Evolutionary conservation across 1,140 invertebrate species (phyloP).

Genomic region (Listronotus oregonensis): DNA sequence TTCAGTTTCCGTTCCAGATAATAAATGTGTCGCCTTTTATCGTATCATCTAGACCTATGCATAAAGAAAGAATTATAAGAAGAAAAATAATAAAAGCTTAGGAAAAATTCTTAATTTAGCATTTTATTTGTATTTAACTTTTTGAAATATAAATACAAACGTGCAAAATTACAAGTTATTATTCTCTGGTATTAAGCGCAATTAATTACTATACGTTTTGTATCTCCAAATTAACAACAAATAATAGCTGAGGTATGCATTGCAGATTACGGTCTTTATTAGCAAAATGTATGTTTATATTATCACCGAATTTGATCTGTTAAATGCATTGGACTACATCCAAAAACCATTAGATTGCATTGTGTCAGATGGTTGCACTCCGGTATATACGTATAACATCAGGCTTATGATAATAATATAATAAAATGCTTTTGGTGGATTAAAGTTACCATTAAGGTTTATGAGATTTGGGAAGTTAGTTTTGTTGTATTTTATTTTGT

Average conservation of each 20-base stretch:
- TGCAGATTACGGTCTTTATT: conserved; percentile 15
- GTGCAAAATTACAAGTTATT: neutral
- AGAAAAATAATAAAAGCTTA: too few relatives aligned
- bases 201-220: neutral
- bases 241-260: conserved; percentile 16
- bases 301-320: conserved; percentile 32
- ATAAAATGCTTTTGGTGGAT: neutral
- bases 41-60: too few relatives aligned
- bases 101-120: too few relatives aligned
- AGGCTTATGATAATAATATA: conserved; percentile 21
- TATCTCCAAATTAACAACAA: conserved; percentile 9
- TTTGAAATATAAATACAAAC: too few relatives aligned
- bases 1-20: too few relatives aligned
- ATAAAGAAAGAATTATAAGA: too few relatives aligned
- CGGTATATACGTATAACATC: conserved; percentile 19
- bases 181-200: conserved; percentile 4
- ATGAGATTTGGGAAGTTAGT: too few relatives aligned
- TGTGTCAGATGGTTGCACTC: conserved; percentile 25
- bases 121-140: too few relatives aligned
- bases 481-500: too few relatives aligned
- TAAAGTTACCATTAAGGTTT: too few relatives aligned
- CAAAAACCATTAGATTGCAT: conserved; percentile 32
- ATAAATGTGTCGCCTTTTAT: too few relatives aligned
- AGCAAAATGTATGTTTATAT: conserved; percentile 29
- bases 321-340: conserved; percentile 17